Percentiles rank a stretch among this genome's conserved stretches.
These are phyloP conservation scores for Paradisaea rubra DNA, from an alignment of 2,113 vertebrate genomes.

Conservation along the genomic window DNA sequence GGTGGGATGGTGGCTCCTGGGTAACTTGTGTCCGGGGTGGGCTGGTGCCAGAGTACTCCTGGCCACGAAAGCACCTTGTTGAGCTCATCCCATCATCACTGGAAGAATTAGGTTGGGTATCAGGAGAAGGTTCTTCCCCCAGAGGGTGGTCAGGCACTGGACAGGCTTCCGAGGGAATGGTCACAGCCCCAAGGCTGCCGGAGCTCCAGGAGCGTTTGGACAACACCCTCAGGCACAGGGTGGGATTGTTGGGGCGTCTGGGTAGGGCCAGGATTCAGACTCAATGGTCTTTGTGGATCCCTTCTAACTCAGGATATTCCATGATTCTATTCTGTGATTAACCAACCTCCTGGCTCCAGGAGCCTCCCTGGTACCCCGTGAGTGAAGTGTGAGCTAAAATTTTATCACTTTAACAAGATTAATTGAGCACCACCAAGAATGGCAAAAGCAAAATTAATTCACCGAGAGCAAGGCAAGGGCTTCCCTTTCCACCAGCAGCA, in stretches of 20 bases:
- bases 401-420: neutral
- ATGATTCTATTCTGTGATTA: neutral
- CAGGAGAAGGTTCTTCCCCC: neutral
- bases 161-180: neutral
- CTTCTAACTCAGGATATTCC: neutral
- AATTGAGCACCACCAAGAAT: neutral
- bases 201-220: neutral
- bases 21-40: neutral
- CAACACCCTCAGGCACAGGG: rapidly evolving
- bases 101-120: neutral
- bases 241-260: neutral
- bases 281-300: no score
- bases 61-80: rapidly evolving
- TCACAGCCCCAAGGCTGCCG: neutral
- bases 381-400: neutral
- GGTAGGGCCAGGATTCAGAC: neutral
- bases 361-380: neutral
- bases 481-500: conserved; percentile 42
- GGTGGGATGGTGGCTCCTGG: neutral
- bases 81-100: neutral
- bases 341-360: neutral
- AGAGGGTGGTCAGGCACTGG: neutral
- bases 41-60: neutral
- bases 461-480: neutral
- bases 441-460: conserved; percentile 27